phyloP scores from a whole-genome alignment of 2,797 vertebrate species.

The Psittacula derbiana region DNA sequence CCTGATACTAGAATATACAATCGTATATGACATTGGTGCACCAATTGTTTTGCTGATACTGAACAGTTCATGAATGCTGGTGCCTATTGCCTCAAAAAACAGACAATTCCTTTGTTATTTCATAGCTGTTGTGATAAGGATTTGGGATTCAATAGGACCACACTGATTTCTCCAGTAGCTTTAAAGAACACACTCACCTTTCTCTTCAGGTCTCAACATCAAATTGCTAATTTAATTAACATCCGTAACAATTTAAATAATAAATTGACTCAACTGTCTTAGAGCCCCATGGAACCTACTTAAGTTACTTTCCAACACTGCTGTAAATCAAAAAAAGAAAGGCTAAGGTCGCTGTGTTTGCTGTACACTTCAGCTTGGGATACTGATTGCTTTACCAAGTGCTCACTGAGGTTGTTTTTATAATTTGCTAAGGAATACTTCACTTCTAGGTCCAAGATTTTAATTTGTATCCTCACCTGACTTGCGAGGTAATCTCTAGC shows the following conservation, averaged over 20 bases:
- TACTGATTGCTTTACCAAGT: constrained; percentile 79
- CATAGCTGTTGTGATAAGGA: constrained; percentile 61
- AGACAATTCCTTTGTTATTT: constrained; percentile 52
- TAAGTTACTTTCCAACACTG: constrained; percentile 68
- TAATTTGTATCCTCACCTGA: constrained; percentile 11
- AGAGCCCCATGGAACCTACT: constrained; percentile 60
- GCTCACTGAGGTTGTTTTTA: constrained; percentile 68
- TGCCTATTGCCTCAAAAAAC: constrained; percentile 51
- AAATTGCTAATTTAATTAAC: constrained; percentile 79
- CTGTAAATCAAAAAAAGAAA: constrained; percentile 75
- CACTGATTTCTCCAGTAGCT: constrained; percentile 62
- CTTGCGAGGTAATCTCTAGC: background rate
- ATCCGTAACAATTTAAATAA: constrained; percentile 68
- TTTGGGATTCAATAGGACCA: constrained; percentile 60
- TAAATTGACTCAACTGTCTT: constrained; percentile 63
- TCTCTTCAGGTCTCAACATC: constrained; percentile 56
- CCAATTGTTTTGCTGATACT: constrained; percentile 6
- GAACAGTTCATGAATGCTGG: constrained; percentile 35
- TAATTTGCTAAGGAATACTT: constrained; percentile 45
- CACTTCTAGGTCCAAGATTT: constrained; percentile 6
- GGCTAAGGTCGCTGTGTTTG: constrained; percentile 49
- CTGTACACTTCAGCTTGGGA: constrained; percentile 44
- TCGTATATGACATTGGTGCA: background rate
- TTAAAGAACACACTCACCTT: constrained; percentile 57
- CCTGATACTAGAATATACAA: background rate